Percentiles rank a stretch among this genome's conserved stretches.
These are phyloP conservation scores for Suricata suricatta DNA, from an alignment of 2,113 vertebrate genomes.

Conservation along the genomic window DNA sequence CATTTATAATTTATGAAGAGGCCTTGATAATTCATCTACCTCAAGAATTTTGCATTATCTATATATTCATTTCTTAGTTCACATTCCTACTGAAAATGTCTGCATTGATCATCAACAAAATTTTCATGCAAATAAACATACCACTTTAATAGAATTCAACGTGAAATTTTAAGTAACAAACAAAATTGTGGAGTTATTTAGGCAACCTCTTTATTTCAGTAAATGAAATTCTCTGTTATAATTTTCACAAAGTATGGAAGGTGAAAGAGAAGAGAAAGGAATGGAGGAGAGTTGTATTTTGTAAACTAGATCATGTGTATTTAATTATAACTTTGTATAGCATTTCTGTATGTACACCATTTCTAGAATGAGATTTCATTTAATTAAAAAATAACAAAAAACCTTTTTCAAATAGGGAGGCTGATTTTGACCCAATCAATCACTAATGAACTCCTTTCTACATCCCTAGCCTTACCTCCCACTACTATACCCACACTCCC, in stretches of 20 bases:
- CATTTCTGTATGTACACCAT: neutral
- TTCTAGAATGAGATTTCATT: slow-evolving; percentile 3
- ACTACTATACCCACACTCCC: neutral
- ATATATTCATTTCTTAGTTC: neutral
- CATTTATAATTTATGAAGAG: neutral
- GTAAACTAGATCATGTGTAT: neutral
- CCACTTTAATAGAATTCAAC: neutral
- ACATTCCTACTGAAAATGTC: neutral
- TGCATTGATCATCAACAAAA: slow-evolving; percentile 14
- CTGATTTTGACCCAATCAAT: neutral
- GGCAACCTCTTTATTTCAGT: neutral
- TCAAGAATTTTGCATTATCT: neutral
- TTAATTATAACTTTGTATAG: neutral
- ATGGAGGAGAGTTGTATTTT: neutral
- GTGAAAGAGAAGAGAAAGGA: neutral
- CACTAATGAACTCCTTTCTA: neutral
- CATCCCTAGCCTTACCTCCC: neutral
- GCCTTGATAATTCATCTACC: neutral
- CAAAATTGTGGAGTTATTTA: neutral
- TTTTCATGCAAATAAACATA: neutral
- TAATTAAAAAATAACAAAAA: neutral
- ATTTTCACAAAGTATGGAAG: slow-evolving; percentile 9
- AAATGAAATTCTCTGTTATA: neutral
- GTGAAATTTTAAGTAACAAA: neutral
- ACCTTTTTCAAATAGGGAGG: neutral